phyloP scores from a whole-genome alignment of 2,888 invertebrate genomes.

The Pachymerium ferrugineum region DNA sequence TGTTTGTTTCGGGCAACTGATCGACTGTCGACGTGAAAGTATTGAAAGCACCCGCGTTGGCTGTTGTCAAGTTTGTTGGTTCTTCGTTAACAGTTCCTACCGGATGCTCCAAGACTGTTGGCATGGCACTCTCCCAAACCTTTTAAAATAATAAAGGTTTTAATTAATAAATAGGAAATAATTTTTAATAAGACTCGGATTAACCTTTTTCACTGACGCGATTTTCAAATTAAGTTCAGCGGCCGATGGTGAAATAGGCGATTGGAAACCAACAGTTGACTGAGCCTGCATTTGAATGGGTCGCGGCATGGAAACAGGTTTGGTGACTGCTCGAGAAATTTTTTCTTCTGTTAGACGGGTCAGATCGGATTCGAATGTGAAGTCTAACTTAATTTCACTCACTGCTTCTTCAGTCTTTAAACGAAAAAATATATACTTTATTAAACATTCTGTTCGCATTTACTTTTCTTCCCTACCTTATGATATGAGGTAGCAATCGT shows the following conservation, averaged over 20 bases:
- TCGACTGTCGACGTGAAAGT: constrained; percentile 30
- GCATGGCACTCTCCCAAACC: constrained; percentile 65
- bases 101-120: constrained; percentile 44
- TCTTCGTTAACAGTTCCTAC: constrained; percentile 39
- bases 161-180: background rate
- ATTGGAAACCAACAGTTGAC: constrained; percentile 55
- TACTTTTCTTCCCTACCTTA: background rate
- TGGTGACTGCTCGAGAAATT: constrained; percentile 54
- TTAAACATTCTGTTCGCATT: background rate
- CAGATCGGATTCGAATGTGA: constrained; percentile 74
- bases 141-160: constrained; percentile 39
- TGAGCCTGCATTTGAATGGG: constrained; percentile 36
- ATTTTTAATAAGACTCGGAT: constrained; percentile 32
- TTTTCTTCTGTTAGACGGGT: constrained; percentile 45
- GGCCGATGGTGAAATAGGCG: constrained; percentile 70
- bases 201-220: constrained; percentile 81
- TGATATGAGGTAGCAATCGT: constrained; percentile 17
- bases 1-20: background rate
- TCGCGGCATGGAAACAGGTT: constrained; percentile 46
- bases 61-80: background rate
- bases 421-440: background rate
- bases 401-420: constrained; percentile 60
- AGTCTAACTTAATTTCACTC: constrained; percentile 84
- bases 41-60: constrained; percentile 11
- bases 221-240: constrained; percentile 91